Percentiles rank a stretch among this genome's conserved stretches.
Conservation (phyloP, 2,797 vertebrate genomes). For the Myotis findleyi region DNA sequence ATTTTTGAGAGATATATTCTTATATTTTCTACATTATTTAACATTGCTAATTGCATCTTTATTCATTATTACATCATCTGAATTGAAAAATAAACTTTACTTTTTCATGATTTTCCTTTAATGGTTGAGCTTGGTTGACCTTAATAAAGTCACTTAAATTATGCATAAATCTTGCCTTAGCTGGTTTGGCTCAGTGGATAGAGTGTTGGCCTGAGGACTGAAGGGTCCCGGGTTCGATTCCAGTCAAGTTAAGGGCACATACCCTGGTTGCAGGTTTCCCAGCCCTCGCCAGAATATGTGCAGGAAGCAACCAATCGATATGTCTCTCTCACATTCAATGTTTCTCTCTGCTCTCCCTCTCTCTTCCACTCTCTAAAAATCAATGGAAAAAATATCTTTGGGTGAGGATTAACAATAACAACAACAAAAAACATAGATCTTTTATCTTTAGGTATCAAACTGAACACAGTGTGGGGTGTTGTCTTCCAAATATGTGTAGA, state of each 20-base stretch:
- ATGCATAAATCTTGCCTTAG: neutral
- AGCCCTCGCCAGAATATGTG: too few relatives aligned
- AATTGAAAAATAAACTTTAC: constrained; percentile 39
- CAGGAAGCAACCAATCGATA: too few relatives aligned
- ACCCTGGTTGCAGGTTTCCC: too few relatives aligned
- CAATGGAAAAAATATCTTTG: too few relatives aligned
- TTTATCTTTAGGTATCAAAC: constrained; percentile 31
- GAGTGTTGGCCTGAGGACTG: too few relatives aligned
- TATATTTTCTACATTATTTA: neutral
- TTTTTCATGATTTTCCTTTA: constrained; percentile 49
- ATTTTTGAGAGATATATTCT: neutral
- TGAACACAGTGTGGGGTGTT: neutral
- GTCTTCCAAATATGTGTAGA: neutral
- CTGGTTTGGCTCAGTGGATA: too few relatives aligned
- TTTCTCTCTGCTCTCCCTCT: too few relatives aligned
- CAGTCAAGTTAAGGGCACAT: too few relatives aligned
- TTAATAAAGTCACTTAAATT: constrained; percentile 37
- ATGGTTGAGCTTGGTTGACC: neutral
- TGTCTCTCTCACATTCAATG: too few relatives aligned
- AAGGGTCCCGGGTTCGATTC: too few relatives aligned
- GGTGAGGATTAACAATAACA: too few relatives aligned
- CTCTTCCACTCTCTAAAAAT: too few relatives aligned
- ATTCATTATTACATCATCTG: neutral
- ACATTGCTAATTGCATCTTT: constrained; percentile 29
- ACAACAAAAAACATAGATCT: neutral